Percentiles rank a stretch among this genome's conserved stretches.
Conservation (phyloP, 2,888 invertebrate species). For the Esperia sulphurella region DNA sequence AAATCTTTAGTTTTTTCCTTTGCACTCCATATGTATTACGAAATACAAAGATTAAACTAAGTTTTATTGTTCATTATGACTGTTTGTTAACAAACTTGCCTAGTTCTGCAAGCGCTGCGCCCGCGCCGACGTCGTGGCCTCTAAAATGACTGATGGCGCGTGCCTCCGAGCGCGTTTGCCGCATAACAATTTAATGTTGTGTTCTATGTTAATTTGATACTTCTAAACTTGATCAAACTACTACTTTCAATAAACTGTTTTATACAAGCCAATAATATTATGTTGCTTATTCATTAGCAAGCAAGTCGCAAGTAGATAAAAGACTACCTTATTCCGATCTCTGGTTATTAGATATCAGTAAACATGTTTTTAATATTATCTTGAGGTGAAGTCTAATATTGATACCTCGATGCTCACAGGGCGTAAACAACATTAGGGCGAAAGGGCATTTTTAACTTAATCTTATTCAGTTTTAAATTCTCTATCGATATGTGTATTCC, state of each 20-base stretch:
- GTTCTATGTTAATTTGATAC: constrained; percentile 9
- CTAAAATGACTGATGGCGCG: constrained; percentile 49
- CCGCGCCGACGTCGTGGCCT: constrained; percentile 34
- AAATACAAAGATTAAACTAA: not conserved
- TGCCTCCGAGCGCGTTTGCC: constrained; percentile 48
- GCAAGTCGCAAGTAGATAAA: no score
- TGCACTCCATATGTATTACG: not conserved
- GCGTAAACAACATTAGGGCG: no score
- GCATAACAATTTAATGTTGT: constrained; percentile 48
- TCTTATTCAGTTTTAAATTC: no score
- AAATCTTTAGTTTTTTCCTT: not conserved
- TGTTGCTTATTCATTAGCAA: no score
- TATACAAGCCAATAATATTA: not conserved
- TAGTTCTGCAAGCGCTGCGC: constrained; percentile 17
- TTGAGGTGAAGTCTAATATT: no score
- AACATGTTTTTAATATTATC: no score
- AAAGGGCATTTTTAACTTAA: no score
- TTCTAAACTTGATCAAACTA: constrained; percentile 8
- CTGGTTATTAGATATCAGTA: no score
- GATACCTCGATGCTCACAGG: no score
- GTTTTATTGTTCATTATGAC: constrained; percentile 23
- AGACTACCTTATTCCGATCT: no score
- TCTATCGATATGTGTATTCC: no score
- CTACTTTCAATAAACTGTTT: not conserved
- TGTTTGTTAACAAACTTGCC: constrained; percentile 21